Conservation (phyloP, 1,140 invertebrate genomes). For the Drosophila pseudoobscura region DNA sequence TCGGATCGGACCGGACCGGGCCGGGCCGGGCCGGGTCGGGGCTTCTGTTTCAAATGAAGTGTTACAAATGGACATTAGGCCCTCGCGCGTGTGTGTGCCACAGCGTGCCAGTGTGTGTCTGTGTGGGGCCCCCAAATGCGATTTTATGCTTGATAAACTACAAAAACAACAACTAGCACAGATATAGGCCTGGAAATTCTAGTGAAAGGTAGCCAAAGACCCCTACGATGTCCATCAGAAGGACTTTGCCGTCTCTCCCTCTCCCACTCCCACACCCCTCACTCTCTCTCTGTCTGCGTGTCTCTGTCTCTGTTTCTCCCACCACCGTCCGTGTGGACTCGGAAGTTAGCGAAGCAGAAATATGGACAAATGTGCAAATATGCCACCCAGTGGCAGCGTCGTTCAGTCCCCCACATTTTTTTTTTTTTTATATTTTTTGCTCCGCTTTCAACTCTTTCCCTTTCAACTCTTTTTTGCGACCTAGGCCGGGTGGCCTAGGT, state of each 20-base stretch:
- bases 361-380: conserved; percentile 80
- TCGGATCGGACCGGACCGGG: background rate
- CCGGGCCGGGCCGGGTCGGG: conserved; percentile 13
- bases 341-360: conserved; percentile 66
- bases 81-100: conserved; percentile 1
- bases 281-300: background rate
- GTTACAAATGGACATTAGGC: conserved; percentile 79
- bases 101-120: background rate
- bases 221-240: conserved; percentile 7
- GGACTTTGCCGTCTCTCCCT: conserved; percentile 12
- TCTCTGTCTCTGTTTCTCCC: conserved; percentile 19
- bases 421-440: conserved; percentile 12
- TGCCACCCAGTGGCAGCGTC: conserved; percentile 31
- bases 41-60: conserved; percentile 79
- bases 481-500: conserved; percentile 33
- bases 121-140: conserved; percentile 61
- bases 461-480: conserved; percentile 34
- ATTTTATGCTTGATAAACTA: conserved; percentile 81
- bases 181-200: conserved; percentile 51
- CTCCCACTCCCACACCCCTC: background rate
- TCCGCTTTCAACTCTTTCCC: conserved; percentile 6
- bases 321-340: background rate
- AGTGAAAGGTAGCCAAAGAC: conserved; percentile 15
- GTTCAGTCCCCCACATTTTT: conserved; percentile 1
- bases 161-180: conserved; percentile 60